Base-by-base conservation (phyloP, 2,113 vertebrate species). In the Lipophrys pholis region DNA sequence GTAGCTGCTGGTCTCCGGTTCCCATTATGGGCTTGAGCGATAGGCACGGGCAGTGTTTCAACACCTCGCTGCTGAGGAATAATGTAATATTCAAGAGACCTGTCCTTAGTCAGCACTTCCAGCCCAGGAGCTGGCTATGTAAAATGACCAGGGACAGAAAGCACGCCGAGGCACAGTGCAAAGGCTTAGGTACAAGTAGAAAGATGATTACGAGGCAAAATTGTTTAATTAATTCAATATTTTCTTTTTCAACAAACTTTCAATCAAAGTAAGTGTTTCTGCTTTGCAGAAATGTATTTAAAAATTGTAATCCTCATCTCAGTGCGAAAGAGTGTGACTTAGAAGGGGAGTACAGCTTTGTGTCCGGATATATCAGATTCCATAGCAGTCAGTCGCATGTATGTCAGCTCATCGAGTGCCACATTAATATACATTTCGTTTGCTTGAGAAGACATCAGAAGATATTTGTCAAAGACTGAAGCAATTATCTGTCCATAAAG, bases 81-180 rank as follows among this genome's bases (percentile, higher is more conserved):
- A 89, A 88, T 87, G 84, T 83, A 87, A 92, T 90, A 92, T 93
- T 92, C 86, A 92, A 78, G 56, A 87, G 79, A 72, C 54, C 66
- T 66, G 72, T 74, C 72, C 83, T 89, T 81, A 92, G 86, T 94
- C 92, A 94, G 92, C 92, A 86, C 73, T 89, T 88, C 78, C 52
- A 35, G 53, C 41, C 54, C 62, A 40, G 57, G 79, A 80, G 52
- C 76, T 36, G 38, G 69, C 70, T 67, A 63, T 82, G 72, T 80
- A 78, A 87, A 86, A 83, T 83, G 73, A 81, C 83, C 59, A 40
- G 69, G 75, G 76, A 82, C 73, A 83, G 78, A 72, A 30, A 63
- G 69, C 43, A 45, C 52, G 68, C 61, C 35, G 48, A 64, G 53
- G 30, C 55, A 38, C 45, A 69, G 12, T 61, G 67, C 52, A 54